Evolutionary conservation across 2,888 invertebrate species (phyloP).

Genomic region (Isoperla grammatica): DNA sequence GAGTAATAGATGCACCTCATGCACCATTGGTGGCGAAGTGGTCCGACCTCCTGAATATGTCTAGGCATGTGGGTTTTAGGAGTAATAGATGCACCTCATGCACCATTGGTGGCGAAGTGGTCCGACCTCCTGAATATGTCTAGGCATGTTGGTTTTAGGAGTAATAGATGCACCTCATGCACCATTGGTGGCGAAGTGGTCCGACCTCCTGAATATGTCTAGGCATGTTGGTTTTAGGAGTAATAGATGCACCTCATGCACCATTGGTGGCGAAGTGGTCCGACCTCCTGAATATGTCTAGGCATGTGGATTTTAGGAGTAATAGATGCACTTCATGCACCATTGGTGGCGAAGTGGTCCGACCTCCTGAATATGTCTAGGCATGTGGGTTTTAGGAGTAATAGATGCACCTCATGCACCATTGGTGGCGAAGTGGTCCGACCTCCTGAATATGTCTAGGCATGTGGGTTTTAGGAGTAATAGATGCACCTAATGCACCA

Average conservation of each 20-base stretch:
- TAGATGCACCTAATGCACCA: conserved; percentile 33
- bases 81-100: too few relatives aligned
- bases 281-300: conserved; percentile 29
- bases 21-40: conserved; percentile 31
- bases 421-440: conserved; percentile 30
- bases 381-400: too few relatives aligned
- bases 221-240: too few relatives aligned
- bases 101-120: conserved; percentile 31
- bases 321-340: conserved; percentile 32
- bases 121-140: conserved; percentile 30
- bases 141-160: too few relatives aligned
- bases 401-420: conserved; percentile 32
- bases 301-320: too few relatives aligned
- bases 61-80: conserved; percentile 31
- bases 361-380: conserved; percentile 29
- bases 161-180: too few relatives aligned
- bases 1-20: too few relatives aligned
- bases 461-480: too few relatives aligned
- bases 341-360: conserved; percentile 31
- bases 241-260: conserved; percentile 32
- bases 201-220: conserved; percentile 30
- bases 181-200: conserved; percentile 31
- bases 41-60: conserved; percentile 31
- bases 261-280: conserved; percentile 31
- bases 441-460: conserved; percentile 29